Base-by-base conservation (phyloP, 2,113 vertebrate genomes). In the Craseonycteris thonglongyai region DNA sequence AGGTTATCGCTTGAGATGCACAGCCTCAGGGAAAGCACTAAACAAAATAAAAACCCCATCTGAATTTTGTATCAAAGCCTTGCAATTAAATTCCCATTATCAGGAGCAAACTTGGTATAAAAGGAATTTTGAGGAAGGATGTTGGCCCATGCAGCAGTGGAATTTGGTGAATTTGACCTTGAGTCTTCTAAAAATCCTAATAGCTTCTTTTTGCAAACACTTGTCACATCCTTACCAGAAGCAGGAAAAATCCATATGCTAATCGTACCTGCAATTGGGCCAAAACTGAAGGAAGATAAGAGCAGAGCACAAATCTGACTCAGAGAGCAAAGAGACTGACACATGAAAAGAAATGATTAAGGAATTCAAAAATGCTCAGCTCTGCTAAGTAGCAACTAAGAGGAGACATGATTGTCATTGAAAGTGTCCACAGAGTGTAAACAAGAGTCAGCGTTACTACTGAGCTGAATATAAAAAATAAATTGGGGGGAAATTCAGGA, bases 401-500 rank as follows among this genome's bases (percentile, higher is more conserved):
- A 78, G 3, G 14, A 79, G 59, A 68, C 0, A 1, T 81, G 71
- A 28, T 19, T 91, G 33, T 91, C 95, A 80, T 33, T 7, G 9
- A 51, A 95, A 93, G 42, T 11, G 45, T 83, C 89, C 93, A 49
- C 63, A 56, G 66, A 71, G 85, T 88, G 59, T 90, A 85, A 96
- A 92, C 91, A 91, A 66, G 59, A 61, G 33, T 72, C 92, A 89
- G 59, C 76, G 65, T 94, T 80, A 69, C 90, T 63, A 78, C 83
- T 54, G 83, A 69, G 66, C 63, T 84, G 71, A 96, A 65, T 2
- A 42, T 83, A 63, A 90, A 58, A 51, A 66, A 82, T 88, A 90
- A 69, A 88, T 38, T 82, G 87, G 66, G 80, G 84, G 93, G 83
- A 90, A 88, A 96, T 93, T 82, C 85, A 96, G 84, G 93, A 94